Conservation (phyloP, 2,888 invertebrate species). For the Drosophila austrosaltans region DNA sequence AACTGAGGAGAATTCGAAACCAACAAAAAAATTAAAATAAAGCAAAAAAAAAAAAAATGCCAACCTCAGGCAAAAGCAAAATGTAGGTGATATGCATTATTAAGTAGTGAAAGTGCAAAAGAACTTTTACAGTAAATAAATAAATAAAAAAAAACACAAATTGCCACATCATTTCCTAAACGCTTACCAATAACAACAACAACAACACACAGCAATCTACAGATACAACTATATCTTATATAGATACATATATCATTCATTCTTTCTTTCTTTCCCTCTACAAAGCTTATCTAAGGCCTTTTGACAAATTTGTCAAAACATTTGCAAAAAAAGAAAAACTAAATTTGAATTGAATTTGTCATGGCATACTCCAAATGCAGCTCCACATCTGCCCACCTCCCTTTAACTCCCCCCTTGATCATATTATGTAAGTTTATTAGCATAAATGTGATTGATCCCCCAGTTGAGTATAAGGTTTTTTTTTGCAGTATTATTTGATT, state of each 20-base stretch:
- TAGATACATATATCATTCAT: constrained; percentile 6
- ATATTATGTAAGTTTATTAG: constrained; percentile 75
- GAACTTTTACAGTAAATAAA: constrained; percentile 29
- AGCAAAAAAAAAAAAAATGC: constrained; percentile 45
- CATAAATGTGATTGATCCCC: constrained; percentile 77
- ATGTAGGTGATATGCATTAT: constrained; percentile 76
- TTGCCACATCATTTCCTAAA: constrained; percentile 30
- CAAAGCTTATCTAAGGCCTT: constrained; percentile 63
- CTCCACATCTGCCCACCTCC: background rate
- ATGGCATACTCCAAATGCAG: constrained; percentile 38
- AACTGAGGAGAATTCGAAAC: constrained; percentile 16
- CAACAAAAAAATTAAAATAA: constrained; percentile 11
- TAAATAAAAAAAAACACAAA: constrained; percentile 11
- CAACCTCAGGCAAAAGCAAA: constrained; percentile 54
- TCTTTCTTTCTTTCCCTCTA: constrained; percentile 13
- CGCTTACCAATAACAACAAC: background rate
- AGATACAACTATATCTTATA: constrained; percentile 26
- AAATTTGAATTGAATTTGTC: constrained; percentile 75
- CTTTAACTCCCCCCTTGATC: constrained; percentile 6
- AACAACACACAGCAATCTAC: constrained; percentile 9
- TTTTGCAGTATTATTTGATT: constrained; percentile 71
- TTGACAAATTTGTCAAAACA: constrained; percentile 72
- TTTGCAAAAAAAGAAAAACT: constrained; percentile 4
- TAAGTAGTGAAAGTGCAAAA: constrained; percentile 73
- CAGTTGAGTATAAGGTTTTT: constrained; percentile 31